Conservation (phyloP, 2,888 invertebrate genomes). For the Drosophila neonasuta region DNA sequence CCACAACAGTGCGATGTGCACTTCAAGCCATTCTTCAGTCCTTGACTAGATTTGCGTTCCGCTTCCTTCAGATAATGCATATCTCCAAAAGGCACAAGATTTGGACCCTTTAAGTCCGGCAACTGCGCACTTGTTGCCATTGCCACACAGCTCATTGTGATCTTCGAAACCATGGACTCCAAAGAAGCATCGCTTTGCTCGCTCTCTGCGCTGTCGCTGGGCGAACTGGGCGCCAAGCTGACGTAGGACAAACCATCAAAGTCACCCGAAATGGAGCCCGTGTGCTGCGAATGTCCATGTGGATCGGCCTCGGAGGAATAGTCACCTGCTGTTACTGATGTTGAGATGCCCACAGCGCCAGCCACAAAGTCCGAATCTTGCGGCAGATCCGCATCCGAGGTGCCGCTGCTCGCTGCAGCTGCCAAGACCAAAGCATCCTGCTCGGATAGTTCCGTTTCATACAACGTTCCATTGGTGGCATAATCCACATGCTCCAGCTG, state of each 20-base stretch:
- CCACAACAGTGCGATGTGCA: slow-evolving; percentile 52
- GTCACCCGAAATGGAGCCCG: slow-evolving; percentile 38
- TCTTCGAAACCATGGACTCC: slow-evolving; percentile 61
- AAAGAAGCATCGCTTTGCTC: slow-evolving; percentile 65
- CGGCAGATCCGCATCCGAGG: slow-evolving; percentile 47
- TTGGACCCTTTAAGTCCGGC: slow-evolving; percentile 62
- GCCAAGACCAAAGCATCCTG: slow-evolving; percentile 18
- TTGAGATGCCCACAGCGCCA: slow-evolving; percentile 5
- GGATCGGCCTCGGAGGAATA: slow-evolving; percentile 56
- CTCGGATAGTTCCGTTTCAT: slow-evolving; percentile 11
- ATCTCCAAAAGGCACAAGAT: slow-evolving; percentile 67
- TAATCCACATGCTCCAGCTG: slow-evolving; percentile 40
- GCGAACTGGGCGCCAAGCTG: slow-evolving; percentile 44
- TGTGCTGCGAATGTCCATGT: slow-evolving; percentile 9
- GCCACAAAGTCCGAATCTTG: slow-evolving; percentile 46
- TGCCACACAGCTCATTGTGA: slow-evolving; percentile 63
- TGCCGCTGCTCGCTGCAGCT: slow-evolving; percentile 43
- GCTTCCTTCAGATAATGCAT: slow-evolving; percentile 60
- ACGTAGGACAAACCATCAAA: slow-evolving; percentile 47
- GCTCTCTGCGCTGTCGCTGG: slow-evolving; percentile 50
- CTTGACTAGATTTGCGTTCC: slow-evolving; percentile 40
- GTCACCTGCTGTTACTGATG: slow-evolving; percentile 22
- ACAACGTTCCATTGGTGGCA: background rate
- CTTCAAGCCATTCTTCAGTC: slow-evolving; percentile 50
- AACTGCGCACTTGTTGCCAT: slow-evolving; percentile 55